These are phyloP conservation scores for Sphaerophoria taeniata DNA, from an alignment of 2,888 invertebrate genomes.

Conservation along the genomic window DNA sequence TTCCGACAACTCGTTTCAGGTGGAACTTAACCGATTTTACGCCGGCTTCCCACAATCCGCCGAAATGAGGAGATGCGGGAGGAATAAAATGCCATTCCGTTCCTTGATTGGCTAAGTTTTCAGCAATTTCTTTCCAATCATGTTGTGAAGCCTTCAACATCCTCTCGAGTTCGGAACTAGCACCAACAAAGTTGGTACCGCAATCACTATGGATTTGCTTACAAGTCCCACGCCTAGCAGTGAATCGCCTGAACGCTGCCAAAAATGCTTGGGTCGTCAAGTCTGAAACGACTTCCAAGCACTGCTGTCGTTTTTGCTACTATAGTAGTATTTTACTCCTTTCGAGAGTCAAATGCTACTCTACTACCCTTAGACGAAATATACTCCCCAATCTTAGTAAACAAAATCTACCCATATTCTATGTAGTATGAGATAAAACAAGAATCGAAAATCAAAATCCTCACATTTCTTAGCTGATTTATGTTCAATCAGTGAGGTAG, in stretches of 20 bases:
- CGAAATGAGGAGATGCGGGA: constrained; percentile 35
- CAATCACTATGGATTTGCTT: constrained; percentile 26
- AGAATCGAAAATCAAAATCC: too few species aligned
- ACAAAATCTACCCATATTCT: too few species aligned
- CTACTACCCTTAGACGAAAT: too few species aligned
- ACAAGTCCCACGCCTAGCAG: constrained; percentile 10
- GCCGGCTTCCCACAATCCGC: constrained; percentile 18
- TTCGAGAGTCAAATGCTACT: too few species aligned
- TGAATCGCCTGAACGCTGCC: constrained; percentile 53
- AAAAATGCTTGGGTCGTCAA: constrained; percentile 74
- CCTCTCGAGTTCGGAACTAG: constrained; percentile 18
- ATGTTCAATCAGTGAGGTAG: too few species aligned
- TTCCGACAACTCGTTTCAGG: constrained; percentile 10
- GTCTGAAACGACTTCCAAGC: constrained; percentile 75
- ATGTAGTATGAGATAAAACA: too few species aligned
- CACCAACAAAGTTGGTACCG: constrained; percentile 32
- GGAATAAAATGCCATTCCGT: constrained; percentile 34
- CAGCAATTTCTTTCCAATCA: not conserved
- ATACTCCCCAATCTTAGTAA: too few species aligned
- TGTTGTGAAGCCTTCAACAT: not conserved
- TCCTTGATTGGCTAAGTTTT: constrained; percentile 2
- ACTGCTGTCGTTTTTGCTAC: too few species aligned
- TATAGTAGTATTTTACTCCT: too few species aligned
- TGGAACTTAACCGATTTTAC: constrained; percentile 13
- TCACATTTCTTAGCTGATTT: too few species aligned